A percentile compares a stretch with the other conserved stretches of the same genome.
phyloP scores from a whole-genome alignment of 2,888 invertebrate species.

The Micropterix aruncella region DNA sequence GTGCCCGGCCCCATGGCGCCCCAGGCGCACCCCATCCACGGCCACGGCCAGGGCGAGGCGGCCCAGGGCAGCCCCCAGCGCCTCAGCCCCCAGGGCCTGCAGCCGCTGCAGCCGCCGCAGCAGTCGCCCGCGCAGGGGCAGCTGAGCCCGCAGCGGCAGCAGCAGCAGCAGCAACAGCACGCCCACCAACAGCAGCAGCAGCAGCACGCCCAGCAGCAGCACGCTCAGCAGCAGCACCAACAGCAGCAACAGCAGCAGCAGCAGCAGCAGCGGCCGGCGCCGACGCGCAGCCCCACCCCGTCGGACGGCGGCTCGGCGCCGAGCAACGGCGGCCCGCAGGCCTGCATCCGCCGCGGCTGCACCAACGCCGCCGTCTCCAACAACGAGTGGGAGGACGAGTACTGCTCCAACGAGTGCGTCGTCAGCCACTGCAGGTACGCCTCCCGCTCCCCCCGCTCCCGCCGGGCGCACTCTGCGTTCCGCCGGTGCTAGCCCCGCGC shows the following conservation, averaged over 20 bases:
- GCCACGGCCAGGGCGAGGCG: conserved; percentile 38
- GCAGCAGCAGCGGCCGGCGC: conserved; percentile 23
- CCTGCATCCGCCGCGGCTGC: conserved; percentile 82
- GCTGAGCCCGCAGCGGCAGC: conserved; percentile 19
- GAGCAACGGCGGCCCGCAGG: conserved; percentile 37
- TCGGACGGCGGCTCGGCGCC: conserved; percentile 81
- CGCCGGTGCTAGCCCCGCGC: no score
- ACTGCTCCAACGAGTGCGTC: conserved; percentile 94
- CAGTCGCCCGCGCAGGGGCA: conserved; percentile 31
- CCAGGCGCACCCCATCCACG: conserved; percentile 19
- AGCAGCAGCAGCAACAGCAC: conserved; percentile 19
- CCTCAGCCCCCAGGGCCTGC: conserved; percentile 16
- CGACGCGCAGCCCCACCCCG: conserved; percentile 53
- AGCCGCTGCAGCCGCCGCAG: conserved; percentile 31
- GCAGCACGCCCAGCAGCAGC: conserved; percentile 22
- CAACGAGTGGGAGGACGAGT: conserved; percentile 93
- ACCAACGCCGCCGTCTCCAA: conserved; percentile 81
- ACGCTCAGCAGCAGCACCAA: conserved; percentile 32
- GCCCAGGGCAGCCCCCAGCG: conserved; percentile 24
- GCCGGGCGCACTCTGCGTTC: no score
- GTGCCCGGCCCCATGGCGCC: conserved; percentile 11
- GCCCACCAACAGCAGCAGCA: conserved; percentile 23
- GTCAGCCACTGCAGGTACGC: conserved; percentile 81
- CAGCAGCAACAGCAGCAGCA: conserved; percentile 32
- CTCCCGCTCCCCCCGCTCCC: no score